Evolutionary conservation across 1,140 invertebrate species (phyloP).

Genomic region (Drosophila ambigua): DNA sequence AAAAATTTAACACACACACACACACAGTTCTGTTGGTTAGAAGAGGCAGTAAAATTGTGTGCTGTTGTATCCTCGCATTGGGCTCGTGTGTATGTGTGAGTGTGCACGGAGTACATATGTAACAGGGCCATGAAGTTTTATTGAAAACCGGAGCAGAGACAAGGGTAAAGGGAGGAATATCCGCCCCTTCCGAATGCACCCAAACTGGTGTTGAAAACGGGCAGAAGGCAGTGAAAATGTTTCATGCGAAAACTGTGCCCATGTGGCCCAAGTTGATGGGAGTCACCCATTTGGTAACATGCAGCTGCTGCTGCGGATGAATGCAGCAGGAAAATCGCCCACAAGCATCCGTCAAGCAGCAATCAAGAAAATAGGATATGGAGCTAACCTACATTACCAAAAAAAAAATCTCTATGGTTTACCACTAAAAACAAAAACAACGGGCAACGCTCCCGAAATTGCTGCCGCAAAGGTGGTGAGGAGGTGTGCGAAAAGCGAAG

Average conservation of each 20-base stretch:
- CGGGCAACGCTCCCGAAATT: slow-evolving; percentile 5
- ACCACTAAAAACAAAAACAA: slow-evolving; percentile 6
- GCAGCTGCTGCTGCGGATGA: slow-evolving; percentile 30
- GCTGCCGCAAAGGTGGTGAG: no score
- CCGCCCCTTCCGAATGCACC: background rate
- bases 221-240: slow-evolving; percentile 29
- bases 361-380: slow-evolving; percentile 29
- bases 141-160: slow-evolving; percentile 67
- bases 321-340: slow-evolving; percentile 31
- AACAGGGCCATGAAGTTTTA: slow-evolving; percentile 80
- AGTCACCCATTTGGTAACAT: slow-evolving; percentile 51
- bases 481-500: background rate
- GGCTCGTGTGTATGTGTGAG: slow-evolving; percentile 57
- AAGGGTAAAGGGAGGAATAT: slow-evolving; percentile 28
- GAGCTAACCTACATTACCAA: slow-evolving; percentile 12
- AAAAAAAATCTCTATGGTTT: slow-evolving; percentile 1
- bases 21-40: background rate
- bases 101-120: slow-evolving; percentile 72
- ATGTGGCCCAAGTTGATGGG: slow-evolving; percentile 53
- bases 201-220: slow-evolving; percentile 17
- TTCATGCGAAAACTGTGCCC: slow-evolving; percentile 53
- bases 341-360: slow-evolving; percentile 39
- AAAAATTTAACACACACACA: no score
- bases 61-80: slow-evolving; percentile 50
- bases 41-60: slow-evolving; percentile 20